Evolutionary conservation across 2,113 vertebrate genomes (phyloP), one percentile per base, ranked within the genome.

Genomic region (Chelonoidis abingdonii): DNA sequence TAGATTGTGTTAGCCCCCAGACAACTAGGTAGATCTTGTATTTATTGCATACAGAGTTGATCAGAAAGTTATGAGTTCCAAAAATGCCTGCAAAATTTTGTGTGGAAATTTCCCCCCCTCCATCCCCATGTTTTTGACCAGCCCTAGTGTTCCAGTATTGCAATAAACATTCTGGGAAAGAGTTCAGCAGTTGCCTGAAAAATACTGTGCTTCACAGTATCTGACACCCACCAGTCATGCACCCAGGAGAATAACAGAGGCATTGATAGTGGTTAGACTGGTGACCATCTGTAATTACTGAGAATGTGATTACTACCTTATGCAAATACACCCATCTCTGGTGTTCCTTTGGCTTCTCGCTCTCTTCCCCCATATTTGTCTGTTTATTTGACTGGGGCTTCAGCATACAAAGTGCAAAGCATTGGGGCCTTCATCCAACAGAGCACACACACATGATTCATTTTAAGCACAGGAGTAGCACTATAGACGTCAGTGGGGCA

Each of bases 91-190:
- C 25, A 57, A 57, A 27, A 57, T 11, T 57, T 27, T 57, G 54
- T 56, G 54, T 56, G 54, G 54, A 24, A 56, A 56, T 56, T 56
- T 56, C 54, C 54, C 8, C 9, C 8, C 53, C 53, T 3, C 19
- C 54, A 7, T 21, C 54, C 1, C 53, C 7, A 54, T 22, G 53
- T 57, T 57, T 57, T 57, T 57, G 1, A 5, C 53, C 49, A 10
- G 69, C 80, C 65, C 29, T 24, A 19, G 0, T 6, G 52, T 22
- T 49, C 24, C 38, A 9, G 53, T 85, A 31, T 38, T 91, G 35
- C 38, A 89, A 49, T 29, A 91, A 86, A 19, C 4, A 82, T 91
- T 53, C 56, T 82, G 56, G 56, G 52, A 91, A 89, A 47, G 38
- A 83, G 35, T 62, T 49, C n/a, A 87, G 80, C 27, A 93, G 76